Evolutionary conservation across 2,888 invertebrate genomes (phyloP), one percentile per base, ranked within the genome.

Genomic region (Epirrita christyi): DNA sequence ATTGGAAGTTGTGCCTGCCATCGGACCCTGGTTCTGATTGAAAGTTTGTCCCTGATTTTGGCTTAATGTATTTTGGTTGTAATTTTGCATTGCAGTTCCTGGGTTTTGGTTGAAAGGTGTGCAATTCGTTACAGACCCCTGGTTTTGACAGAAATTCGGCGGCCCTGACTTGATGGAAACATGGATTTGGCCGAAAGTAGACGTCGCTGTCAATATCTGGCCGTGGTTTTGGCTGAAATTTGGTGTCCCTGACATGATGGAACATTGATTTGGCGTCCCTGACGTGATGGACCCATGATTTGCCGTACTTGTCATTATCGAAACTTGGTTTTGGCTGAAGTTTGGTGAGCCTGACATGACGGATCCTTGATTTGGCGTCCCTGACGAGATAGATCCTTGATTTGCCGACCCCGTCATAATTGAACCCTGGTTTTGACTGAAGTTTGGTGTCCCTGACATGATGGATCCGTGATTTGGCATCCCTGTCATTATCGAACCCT

Each of bases 1-100:
- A 32, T 59, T 63, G 15, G 45, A 48, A 4, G 41, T 54, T 0
- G 59, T 51, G 0, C 59, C 59, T 7, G 59, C 54, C 78, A 85
- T 82, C 0, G 75, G 75, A 66, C 76, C 83, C 46, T 80, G 83
- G 50, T 72, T 79, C 14, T 78, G 77, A 53, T 37, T 57, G 38
- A 49, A 59, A 21, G 29, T 57, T n/a, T n/a, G n/a, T n/a, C n/a
- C n/a, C n/a, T n/a, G n/a, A 21, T 21, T 21, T 21, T 21, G 21
- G 21, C 21, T 21, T 2, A 21, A 21, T 2, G 14, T 14, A 38
- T 8, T 38, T 14, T 38, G 38, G 13, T 14, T 38, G 38, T 38
- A 36, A 36, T 11, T 36, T 11, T 36, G 36, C 36, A 36, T 36
- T 21, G 2, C 21, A 11, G 13, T 9, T 34, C 21, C 21, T 21